Conservation (phyloP, 2,113 vertebrate genomes). For the Malurus elegans region DNA sequence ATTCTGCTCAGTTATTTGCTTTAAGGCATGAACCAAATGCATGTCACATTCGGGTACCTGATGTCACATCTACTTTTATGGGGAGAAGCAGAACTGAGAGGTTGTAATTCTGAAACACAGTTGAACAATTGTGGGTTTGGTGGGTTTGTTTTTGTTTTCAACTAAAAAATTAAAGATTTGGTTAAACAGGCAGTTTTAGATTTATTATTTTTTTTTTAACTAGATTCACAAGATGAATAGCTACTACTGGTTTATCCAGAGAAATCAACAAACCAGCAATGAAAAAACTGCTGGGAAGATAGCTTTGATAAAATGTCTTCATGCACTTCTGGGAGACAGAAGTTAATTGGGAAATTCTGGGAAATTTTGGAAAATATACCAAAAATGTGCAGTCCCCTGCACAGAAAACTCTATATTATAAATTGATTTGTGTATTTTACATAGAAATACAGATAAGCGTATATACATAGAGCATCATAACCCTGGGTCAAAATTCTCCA, state of each 20-base stretch:
- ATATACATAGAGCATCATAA: not conserved
- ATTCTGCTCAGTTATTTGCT: not conserved
- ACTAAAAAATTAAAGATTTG: not conserved
- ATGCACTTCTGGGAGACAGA: not conserved
- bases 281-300: not conserved
- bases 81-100: not conserved
- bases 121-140: not conserved
- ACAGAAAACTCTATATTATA: not conserved
- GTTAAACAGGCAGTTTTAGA: conserved; percentile 7
- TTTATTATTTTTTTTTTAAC: not conserved
- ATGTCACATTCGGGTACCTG: not conserved
- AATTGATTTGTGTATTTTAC: not conserved
- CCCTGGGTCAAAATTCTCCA: not conserved
- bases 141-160: not conserved
- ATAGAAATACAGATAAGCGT: fast-evolving
- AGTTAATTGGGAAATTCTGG: not conserved
- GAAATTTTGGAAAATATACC: not conserved
- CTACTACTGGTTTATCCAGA: conserved; percentile 60
- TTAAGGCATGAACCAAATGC: not conserved
- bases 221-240: conserved; percentile 56
- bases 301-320: not conserved
- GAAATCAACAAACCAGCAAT: conserved; percentile 61
- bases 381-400: not conserved
- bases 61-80: not conserved
- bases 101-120: conserved; percentile 11